Conservation (phyloP, 2,797 vertebrate species). For the Discoglossus pictus region DNA sequence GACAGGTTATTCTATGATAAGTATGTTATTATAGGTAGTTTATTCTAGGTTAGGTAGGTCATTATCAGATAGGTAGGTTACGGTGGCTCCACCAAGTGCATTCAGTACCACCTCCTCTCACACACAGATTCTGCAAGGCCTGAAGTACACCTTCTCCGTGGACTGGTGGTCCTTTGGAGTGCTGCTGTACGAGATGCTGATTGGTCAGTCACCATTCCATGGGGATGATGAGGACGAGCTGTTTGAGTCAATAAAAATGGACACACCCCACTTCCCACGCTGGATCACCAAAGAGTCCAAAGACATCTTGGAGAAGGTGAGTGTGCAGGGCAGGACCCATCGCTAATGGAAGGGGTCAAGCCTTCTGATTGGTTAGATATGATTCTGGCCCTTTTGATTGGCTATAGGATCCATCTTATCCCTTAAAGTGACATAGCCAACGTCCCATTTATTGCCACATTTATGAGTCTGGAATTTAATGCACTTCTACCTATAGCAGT, state of each 20-base stretch:
- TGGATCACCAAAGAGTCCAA: conserved; percentile 95
- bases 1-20: too few species aligned
- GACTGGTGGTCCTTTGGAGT: conserved; percentile 99
- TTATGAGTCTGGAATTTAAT: too few species aligned
- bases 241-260: conserved; percentile 92
- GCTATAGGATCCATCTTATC: too few species aligned
- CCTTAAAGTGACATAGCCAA: too few species aligned
- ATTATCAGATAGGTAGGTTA: too few species aligned
- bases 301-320: conserved; percentile 87
- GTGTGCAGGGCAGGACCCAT: conserved; percentile 19
- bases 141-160: conserved; percentile 93
- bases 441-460: too few species aligned
- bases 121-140: conserved; percentile 88
- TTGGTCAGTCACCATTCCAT: conserved; percentile 97
- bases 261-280: conserved; percentile 88
- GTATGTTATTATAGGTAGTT: too few species aligned
- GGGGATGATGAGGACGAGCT: conserved; percentile 94
- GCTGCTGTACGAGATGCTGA: conserved; percentile 96
- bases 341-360: too few species aligned
- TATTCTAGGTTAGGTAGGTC: too few species aligned
- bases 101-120: too few species aligned
- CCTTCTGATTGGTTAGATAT: not conserved
- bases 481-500: too few species aligned
- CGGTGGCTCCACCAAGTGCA: too few species aligned
- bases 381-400: not conserved